A percentile compares a stretch with the other conserved stretches of the same genome.
These are phyloP conservation scores for Anableps anableps DNA, from an alignment of 2,797 vertebrate species.

Conservation along the genomic window DNA sequence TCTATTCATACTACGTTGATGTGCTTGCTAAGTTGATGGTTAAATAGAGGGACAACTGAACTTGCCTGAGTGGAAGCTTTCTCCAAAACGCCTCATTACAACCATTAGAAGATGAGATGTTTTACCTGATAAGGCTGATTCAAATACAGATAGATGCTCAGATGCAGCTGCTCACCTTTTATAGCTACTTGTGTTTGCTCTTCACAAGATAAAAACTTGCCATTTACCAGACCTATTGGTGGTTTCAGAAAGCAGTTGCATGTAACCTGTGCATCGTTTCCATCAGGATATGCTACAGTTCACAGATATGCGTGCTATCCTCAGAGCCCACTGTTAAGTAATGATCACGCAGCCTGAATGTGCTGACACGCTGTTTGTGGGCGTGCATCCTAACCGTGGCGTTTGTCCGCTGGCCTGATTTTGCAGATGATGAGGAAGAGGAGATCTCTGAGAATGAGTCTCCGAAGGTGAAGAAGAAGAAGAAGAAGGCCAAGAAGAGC, in stretches of 20 bases:
- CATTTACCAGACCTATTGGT: not conserved
- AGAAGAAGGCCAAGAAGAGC: slow-evolving; percentile 97
- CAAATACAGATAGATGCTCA: not conserved
- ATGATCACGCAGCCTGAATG: not conserved
- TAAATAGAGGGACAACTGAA: not conserved
- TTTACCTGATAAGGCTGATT: not conserved
- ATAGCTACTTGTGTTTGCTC: not conserved
- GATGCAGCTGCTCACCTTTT: not conserved
- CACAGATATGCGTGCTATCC: not conserved
- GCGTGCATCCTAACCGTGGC: not conserved
- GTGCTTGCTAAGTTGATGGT: not conserved
- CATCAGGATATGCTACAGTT: not conserved
- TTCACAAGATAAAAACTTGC: not conserved
- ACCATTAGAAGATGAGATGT: not conserved
- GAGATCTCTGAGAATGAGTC: slow-evolving; percentile 93
- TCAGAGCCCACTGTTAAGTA: slow-evolving; percentile 6
- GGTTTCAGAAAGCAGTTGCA: not conserved
- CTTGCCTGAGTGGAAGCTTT: not conserved
- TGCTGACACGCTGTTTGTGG: not conserved
- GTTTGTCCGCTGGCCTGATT: slow-evolving; percentile 17
- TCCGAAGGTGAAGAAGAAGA: slow-evolving; percentile 98
- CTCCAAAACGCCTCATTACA: not conserved
- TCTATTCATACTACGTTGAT: not conserved
- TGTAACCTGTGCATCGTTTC: slow-evolving; percentile 5
- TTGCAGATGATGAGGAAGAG: slow-evolving; percentile 91